Evolutionary conservation across 2,113 vertebrate genomes (phyloP).

Genomic region (Alligator mississippiensis): DNA sequence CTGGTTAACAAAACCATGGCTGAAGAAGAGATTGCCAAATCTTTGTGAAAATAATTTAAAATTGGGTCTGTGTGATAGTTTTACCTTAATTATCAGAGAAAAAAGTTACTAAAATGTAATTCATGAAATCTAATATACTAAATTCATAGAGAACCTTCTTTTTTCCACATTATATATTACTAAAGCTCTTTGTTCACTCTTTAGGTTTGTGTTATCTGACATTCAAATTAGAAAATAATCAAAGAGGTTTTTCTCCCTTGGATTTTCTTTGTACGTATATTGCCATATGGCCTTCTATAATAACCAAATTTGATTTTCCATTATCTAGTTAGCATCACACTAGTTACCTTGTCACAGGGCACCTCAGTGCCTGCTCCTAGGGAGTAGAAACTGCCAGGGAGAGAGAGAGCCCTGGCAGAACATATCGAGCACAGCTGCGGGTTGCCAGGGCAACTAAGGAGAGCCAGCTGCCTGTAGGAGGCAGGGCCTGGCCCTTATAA

Average conservation of each 20-base stretch:
- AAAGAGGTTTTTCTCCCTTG: accelerated
- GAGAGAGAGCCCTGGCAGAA: too few relatives aligned
- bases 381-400: too few relatives aligned
- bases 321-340: neutral
- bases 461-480: too few relatives aligned
- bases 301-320: neutral
- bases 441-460: too few relatives aligned
- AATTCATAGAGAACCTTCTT: neutral
- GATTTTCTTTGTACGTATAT: accelerated
- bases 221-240: neutral
- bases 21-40: neutral
- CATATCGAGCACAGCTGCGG: too few relatives aligned
- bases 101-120: neutral
- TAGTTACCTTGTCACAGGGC: too few relatives aligned
- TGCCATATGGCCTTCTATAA: neutral
- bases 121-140: conserved; percentile 8
- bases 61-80: neutral
- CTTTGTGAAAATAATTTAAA: neutral
- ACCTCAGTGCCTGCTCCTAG: too few relatives aligned
- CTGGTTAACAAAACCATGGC: neutral
- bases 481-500: too few relatives aligned
- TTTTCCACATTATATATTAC: conserved; percentile 2
- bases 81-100: neutral
- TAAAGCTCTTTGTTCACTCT: neutral
- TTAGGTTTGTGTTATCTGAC: neutral